A percentile compares a stretch with the other conserved stretches of the same genome.
Conservation (phyloP, 92 coral and sea anemone species). For the Parazoanthus swiftii region DNA sequence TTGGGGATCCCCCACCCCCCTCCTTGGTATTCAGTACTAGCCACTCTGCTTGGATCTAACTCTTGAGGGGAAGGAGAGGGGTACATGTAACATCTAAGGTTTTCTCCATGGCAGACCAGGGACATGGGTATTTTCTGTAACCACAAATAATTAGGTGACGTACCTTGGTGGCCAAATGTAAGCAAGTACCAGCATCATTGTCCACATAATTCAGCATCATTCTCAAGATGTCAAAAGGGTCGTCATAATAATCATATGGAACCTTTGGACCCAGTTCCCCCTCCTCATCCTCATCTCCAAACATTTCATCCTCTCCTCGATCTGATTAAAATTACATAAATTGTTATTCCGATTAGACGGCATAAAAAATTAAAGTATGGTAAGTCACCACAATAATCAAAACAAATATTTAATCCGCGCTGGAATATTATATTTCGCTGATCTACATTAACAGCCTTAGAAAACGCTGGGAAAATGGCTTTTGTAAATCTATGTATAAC, state of each 20-base stretch:
- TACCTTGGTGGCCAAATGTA: constrained; percentile 97
- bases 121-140: background rate
- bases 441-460: too few species aligned
- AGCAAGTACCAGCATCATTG: constrained; percentile 92
- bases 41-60: too few species aligned
- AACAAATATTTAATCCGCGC: too few species aligned
- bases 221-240: constrained; percentile 90
- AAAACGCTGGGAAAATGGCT: too few species aligned
- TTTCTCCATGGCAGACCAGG: background rate
- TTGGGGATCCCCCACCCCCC: too few species aligned
- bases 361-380: background rate
- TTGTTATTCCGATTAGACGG: background rate
- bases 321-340: constrained; percentile 40
- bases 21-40: too few species aligned
- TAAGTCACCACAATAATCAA: too few species aligned
- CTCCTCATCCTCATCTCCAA: constrained; percentile 93
- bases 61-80: too few species aligned
- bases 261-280: constrained; percentile 69
- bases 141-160: background rate
- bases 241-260: constrained; percentile 91
- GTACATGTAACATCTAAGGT: too few species aligned
- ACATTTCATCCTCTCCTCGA: constrained; percentile 92
- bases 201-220: constrained; percentile 93
- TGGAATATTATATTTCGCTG: too few species aligned
- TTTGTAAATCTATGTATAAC: too few species aligned